Base-by-base conservation (phyloP, 2,797 vertebrate species). In the Monodelphis domestica region DNA sequence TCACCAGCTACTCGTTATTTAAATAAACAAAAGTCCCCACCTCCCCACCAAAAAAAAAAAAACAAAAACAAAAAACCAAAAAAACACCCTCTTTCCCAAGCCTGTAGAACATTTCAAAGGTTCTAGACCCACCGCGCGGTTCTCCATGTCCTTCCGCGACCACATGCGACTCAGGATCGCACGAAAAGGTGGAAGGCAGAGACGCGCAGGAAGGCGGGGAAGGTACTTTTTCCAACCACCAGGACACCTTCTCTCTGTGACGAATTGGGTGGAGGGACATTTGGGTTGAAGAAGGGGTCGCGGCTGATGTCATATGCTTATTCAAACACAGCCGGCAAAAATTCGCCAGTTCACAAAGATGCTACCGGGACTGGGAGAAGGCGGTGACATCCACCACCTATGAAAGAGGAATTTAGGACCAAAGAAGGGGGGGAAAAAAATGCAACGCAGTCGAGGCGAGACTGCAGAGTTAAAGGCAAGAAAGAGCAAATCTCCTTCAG, bases 81-180 rank as follows among this genome's bases (percentile, higher is more conserved):
- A 56, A 30, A 33, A n/a, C 9, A 63, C 5, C 5, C 63, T 45
- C 63, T 78, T 78, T 78, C 45, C 56, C 28, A 29, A 29, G 54
- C 24, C 45, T 15, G 3, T 54, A 17, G 28, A 17, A 12, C 28
- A 28, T 0, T 11, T 38, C 38, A 33, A 90, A 57, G 4, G 28
- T 11, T 28, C 15, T 15, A 24, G 55, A 30, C 51, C 15, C 38
- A 59, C 38, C 55, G 50, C 51, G 89, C 45, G 55, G 89, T 33
- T 50, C n/a, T 30, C 38, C 45, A 30, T 54, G 38, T 51, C 3
- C 54, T 50, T 45, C 9, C 12, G 38, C 89, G 90, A 63, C 96
- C 92, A 93, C 97, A 96, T 96, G 95, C 96, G 92, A 78, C 4
- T 12, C 7, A 30, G 17, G 53, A 53, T 11, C 2, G 78, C 89